phyloP scores from a whole-genome alignment of 2,797 vertebrate genomes.

The Aldrovandia affinis region DNA sequence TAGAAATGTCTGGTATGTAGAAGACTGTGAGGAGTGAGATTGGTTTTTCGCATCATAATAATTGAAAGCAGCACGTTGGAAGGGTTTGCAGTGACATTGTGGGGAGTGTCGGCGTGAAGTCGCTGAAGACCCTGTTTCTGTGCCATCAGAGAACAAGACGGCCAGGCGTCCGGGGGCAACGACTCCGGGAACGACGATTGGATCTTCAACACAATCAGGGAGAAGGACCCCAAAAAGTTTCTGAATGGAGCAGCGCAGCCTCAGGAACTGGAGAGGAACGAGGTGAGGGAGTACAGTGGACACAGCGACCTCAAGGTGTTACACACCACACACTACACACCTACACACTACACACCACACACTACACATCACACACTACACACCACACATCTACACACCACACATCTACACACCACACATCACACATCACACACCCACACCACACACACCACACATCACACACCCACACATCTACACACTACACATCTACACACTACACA shows the following conservation, averaged over 20 bases:
- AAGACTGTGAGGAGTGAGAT: neutral
- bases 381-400: too few relatives aligned
- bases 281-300: conserved; percentile 66
- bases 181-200: conserved; percentile 87
- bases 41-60: too few relatives aligned
- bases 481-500: too few relatives aligned
- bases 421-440: too few relatives aligned
- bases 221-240: conserved; percentile 90
- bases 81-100: neutral
- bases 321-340: neutral
- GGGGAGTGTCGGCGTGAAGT: neutral
- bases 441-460: too few relatives aligned
- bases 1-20: too few relatives aligned
- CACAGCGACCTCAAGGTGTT: neutral
- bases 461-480: too few relatives aligned
- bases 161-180: conserved; percentile 89
- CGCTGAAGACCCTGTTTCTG: neutral
- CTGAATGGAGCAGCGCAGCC: conserved; percentile 87
- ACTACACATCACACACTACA: too few relatives aligned
- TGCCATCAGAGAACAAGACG: conserved; percentile 85
- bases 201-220: conserved; percentile 91
- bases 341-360: too few relatives aligned
- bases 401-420: too few relatives aligned
- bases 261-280: conserved; percentile 73
- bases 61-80: neutral